These are phyloP conservation scores for Darevskia nairensis DNA, from an alignment of 2,797 vertebrate genomes.

Conservation along the genomic window DNA sequence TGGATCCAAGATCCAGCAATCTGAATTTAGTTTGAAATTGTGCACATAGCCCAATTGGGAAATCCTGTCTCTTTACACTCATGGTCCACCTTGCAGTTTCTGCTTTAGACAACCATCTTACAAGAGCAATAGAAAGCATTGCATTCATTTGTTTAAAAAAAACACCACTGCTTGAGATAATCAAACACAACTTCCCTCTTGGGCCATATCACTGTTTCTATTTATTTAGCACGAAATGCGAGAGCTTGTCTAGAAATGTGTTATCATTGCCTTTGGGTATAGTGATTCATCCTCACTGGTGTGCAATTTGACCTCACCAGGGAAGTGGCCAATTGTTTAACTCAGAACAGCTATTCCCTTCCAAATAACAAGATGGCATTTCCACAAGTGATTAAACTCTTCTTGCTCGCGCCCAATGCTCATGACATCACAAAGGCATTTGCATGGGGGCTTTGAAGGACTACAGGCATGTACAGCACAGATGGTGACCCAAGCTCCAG, in stretches of 20 bases:
- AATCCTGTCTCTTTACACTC: neutral
- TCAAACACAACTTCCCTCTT: neutral
- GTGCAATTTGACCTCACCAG: accelerated
- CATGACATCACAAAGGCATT: neutral
- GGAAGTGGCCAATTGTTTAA: neutral
- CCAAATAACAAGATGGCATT: neutral
- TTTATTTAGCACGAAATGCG: neutral
- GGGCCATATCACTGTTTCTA: neutral
- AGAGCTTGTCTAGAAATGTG: conserved; percentile 14
- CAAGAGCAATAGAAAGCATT: neutral
- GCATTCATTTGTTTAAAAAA: neutral
- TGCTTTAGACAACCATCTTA: neutral
- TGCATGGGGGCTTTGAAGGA: neutral
- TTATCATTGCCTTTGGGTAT: neutral
- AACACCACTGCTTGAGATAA: neutral
- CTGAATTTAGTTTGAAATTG: neutral
- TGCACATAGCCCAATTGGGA: neutral
- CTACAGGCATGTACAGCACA: neutral
- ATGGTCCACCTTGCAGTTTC: neutral
- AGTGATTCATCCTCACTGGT: conserved; percentile 14
- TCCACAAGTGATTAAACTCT: neutral
- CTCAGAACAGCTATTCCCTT: neutral
- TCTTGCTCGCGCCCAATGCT: neutral
- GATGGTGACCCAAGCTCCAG: too few relatives aligned
- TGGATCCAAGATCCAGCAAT: neutral